Evolutionary conservation across 1,140 invertebrate genomes (phyloP), one percentile per base, ranked within the genome.

Genomic region (Eueides isabella): DNA sequence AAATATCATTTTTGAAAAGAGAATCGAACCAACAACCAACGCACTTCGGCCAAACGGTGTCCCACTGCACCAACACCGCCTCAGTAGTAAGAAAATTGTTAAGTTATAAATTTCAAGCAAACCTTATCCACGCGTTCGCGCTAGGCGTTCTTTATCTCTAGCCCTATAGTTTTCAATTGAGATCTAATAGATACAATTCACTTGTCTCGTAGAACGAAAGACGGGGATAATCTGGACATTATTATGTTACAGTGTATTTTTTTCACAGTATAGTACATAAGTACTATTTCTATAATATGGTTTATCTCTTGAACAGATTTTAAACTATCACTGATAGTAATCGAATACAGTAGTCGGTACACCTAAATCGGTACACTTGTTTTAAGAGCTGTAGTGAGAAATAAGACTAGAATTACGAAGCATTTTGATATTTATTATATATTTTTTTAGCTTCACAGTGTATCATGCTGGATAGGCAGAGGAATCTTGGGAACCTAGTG

Each of bases 151-250:
- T 31, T 28, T 48, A 19, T 55, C 48, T 55, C 23, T 55, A 55
- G 19, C 19, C 48, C 48, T 55, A 55, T 6, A 55, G 48, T 55
- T 55, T 48, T 55, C 48, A 55, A 55, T 55, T 55, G 48, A 55
- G 48, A 55, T 55, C 48, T 55, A 55, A 55, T 11, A 55, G 48
- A 55, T 55, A 55, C 23, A 55, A 55, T 55, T 55, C 48, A 55
- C 48, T 26, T 55, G 48, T 55, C 48, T 55, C 26, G 48, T 26
- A 3, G 19, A 26, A 55, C 48, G 48, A 55, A 23, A 55, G 11
- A 12, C 41, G n/a, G 41, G 19, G 2, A 23, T 23, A 55, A 55
- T n/a, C 48, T 23, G 48, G 48, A 55, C 48, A 55, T 55, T 55
- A 55, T 55, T 55, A 55, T 55, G 48, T 55, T 55, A 55, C 23